phyloP scores from a whole-genome alignment of 2,888 invertebrate genomes.

The Eupithecia centaureata region DNA sequence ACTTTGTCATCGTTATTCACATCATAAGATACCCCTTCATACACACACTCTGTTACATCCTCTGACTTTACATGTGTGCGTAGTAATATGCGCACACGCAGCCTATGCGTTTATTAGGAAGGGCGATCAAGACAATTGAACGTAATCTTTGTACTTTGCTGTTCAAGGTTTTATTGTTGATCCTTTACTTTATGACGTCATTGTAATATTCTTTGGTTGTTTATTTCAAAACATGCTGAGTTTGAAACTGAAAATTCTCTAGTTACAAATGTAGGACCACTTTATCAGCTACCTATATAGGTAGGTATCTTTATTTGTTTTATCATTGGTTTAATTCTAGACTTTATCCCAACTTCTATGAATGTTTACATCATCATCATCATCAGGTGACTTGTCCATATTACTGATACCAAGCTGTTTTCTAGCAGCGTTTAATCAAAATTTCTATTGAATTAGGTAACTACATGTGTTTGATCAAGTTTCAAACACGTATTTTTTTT shows the following conservation, averaged over 20 bases:
- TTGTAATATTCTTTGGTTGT: constrained; percentile 59
- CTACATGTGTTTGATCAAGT: too few relatives aligned
- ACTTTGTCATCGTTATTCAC: constrained; percentile 52
- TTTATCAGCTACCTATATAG: not conserved
- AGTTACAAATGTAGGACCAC: not conserved
- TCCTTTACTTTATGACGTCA: constrained; percentile 64
- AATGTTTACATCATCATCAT: not conserved
- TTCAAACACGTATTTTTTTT: not conserved
- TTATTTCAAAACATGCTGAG: constrained; percentile 49
- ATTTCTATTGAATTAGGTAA: not conserved
- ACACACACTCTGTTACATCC: constrained; percentile 21
- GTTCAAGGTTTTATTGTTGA: constrained; percentile 71
- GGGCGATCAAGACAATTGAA: constrained; percentile 59
- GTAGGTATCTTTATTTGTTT: too few relatives aligned
- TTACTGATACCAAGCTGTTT: not conserved
- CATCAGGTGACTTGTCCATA: not conserved
- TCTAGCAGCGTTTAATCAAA: not conserved
- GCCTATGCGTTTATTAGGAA: constrained; percentile 53
- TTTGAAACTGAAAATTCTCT: not conserved
- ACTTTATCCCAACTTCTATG: not conserved
- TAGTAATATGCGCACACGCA: constrained; percentile 37
- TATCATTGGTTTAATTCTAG: not conserved
- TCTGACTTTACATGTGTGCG: not conserved
- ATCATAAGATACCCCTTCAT: constrained; percentile 38
- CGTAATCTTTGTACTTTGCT: constrained; percentile 41